phyloP scores from a whole-genome alignment of 2,113 vertebrate species.

The Phrynosoma platyrhinos region DNA sequence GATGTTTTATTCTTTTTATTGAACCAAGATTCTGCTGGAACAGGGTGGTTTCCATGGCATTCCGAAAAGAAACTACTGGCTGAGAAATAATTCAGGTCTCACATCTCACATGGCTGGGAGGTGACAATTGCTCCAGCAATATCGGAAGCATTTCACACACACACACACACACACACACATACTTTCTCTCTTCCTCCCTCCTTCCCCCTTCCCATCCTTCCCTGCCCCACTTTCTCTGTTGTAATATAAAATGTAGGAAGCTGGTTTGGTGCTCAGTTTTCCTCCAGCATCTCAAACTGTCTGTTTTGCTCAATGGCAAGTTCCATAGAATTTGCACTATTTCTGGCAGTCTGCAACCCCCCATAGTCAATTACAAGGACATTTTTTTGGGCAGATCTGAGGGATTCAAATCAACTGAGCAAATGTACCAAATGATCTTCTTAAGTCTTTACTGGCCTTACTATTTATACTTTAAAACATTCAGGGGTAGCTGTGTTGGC shows the following conservation, averaged over 20 bases:
- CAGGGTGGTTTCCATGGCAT: slow-evolving; percentile 33
- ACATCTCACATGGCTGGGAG: slow-evolving; percentile 6
- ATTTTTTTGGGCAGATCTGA: too few relatives aligned
- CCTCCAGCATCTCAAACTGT: not conserved
- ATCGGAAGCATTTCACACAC: not conserved
- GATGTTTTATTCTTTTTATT: slow-evolving; percentile 18
- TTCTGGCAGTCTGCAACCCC: too few relatives aligned
- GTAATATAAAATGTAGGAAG: not conserved
- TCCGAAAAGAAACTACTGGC: slow-evolving; percentile 3
- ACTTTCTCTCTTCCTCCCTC: not conserved
- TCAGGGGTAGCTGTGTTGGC: too few relatives aligned
- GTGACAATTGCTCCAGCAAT: not conserved
- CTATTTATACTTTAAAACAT: too few relatives aligned
- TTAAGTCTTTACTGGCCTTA: not conserved
- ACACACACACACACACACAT: too few relatives aligned
- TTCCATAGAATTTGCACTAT: too few relatives aligned
- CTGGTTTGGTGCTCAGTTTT: not conserved
- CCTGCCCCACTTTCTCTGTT: not conserved
- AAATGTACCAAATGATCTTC: not conserved
- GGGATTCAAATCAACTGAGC: too few relatives aligned
- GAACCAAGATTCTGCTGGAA: not conserved
- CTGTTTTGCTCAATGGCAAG: too few relatives aligned
- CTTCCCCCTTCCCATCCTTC: not conserved
- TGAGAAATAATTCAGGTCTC: slow-evolving; percentile 26
- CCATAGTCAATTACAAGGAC: too few relatives aligned